phyloP scores from a whole-genome alignment of 2,888 invertebrate species.

The Ephialtes manifestator region DNA sequence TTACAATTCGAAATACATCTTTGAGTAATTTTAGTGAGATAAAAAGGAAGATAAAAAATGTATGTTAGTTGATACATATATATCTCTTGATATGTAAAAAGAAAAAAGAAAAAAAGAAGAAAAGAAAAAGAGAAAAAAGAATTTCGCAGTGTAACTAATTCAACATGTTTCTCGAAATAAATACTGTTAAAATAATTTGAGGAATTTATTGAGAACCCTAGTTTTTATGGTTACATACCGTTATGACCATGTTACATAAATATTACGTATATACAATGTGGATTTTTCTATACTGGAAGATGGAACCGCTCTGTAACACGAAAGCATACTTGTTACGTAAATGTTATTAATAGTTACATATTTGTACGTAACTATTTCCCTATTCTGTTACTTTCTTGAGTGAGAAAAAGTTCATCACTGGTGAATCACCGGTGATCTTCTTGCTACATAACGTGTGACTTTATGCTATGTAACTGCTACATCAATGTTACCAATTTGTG shows the following conservation, averaged over 20 bases:
- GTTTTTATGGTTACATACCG: constrained; percentile 18
- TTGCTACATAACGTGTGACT: constrained; percentile 33
- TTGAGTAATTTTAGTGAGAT: too few species aligned
- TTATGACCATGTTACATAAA: constrained; percentile 27
- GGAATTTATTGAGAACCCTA: constrained; percentile 25
- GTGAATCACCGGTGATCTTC: constrained; percentile 31
- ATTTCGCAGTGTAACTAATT: constrained; percentile 2
- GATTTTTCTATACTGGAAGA: constrained; percentile 27
- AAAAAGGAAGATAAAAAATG: not conserved
- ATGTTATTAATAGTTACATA: constrained; percentile 41
- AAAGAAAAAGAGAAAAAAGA: not conserved
- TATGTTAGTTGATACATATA: not conserved
- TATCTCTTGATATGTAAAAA: constrained; percentile 10
- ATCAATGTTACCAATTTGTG: constrained; percentile 27
- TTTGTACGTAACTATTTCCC: constrained; percentile 27
- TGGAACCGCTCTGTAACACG: constrained; percentile 30
- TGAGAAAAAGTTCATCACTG: constrained; percentile 31
- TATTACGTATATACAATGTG: constrained; percentile 29
- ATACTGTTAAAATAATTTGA: constrained; percentile 26
- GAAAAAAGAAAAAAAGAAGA: constrained; percentile 1
- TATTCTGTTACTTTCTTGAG: constrained; percentile 32
- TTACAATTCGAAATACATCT: too few species aligned
- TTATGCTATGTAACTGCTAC: constrained; percentile 25
- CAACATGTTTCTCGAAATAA: constrained; percentile 28
- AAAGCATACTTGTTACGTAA: constrained; percentile 29